Base-by-base conservation (phyloP, 2,113 vertebrate species). In the Stomatorhinus ivindoensis region DNA sequence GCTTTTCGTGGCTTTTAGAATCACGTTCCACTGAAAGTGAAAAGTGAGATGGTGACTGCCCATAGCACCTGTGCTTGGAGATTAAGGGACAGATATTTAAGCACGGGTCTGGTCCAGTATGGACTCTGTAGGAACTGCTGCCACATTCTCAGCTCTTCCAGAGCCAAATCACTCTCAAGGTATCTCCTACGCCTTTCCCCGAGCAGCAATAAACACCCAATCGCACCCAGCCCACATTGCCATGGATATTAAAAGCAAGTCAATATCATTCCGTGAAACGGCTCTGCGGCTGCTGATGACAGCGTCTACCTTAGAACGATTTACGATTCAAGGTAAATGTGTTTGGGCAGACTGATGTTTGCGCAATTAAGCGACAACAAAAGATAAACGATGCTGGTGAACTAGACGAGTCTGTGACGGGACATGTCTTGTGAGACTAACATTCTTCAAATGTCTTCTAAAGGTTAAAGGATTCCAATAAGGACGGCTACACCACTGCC, bases 381-480 rank as follows among this genome's bases (percentile, higher is more conserved):
- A 93, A 92, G 90, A 91, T 83, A 89, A 88, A 90, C 76, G 90
- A 44, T 88, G 73, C 90, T 76, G 80, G 87, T 47, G 84, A 83
- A 89, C 89, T 21, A 90, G 89, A 88, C 92, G 90, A 89, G 83
- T 90, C 84, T 87, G 88, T 85, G 69, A 27, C 11, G 39, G 65
- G 88, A 84, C 83, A 80, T n/a, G 91, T 91, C 88, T 91, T 89
- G 89, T 89, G 92, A 90, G 39, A 24, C 1, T 4, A 85, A 48
- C 84, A 90, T 92, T 92, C 82, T 83, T 88, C 76, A 90, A 90
- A 92, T 90, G 90, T 90, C 87, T 92, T 85, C 90, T 88, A 89
- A 92, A 92, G 91, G 89, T 89, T 92, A 90, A 87, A 91, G 82
- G 89, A 76, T 89, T 92, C 61, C 91, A 92, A 89, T 91, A 91